Evolutionary conservation across 2,113 vertebrate species (phyloP).

Genomic region (Erythrocercus mccallii): DNA sequence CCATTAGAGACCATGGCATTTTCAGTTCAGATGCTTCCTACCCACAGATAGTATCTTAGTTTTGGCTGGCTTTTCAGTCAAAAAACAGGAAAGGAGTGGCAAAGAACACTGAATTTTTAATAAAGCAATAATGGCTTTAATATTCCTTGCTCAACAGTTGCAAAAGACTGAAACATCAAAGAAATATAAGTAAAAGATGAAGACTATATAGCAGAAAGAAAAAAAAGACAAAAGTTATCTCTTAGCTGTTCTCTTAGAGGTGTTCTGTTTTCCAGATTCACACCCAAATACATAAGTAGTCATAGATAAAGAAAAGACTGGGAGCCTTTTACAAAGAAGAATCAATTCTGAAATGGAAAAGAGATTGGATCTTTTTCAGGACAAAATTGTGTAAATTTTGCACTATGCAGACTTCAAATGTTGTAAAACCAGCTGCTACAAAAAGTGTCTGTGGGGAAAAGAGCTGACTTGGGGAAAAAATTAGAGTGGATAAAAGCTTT

Average conservation of each 20-base stretch:
- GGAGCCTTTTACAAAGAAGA: background rate
- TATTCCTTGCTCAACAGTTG: background rate
- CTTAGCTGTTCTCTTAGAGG: background rate
- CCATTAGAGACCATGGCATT: background rate
- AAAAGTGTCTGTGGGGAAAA: background rate
- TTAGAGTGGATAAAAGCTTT: background rate
- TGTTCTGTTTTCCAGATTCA: background rate
- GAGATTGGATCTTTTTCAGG: background rate
- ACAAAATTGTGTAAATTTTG: background rate
- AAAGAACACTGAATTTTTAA: slow-evolving; percentile 9
- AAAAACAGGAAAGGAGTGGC: slow-evolving; percentile 48
- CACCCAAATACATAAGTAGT: background rate
- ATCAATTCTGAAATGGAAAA: background rate
- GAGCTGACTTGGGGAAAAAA: background rate
- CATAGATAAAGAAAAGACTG: background rate
- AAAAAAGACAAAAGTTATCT: background rate
- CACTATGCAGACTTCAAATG: background rate
- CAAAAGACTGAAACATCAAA: slow-evolving; percentile 20
- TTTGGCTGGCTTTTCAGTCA: background rate
- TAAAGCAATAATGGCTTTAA: background rate
- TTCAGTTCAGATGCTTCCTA: slow-evolving; percentile 33
- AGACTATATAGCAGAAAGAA: background rate
- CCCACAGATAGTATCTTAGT: slow-evolving; percentile 25
- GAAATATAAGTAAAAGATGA: background rate
- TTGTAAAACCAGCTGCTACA: background rate